phyloP scores from a whole-genome alignment of 2,888 invertebrate species.

The Diarsia rubi region DNA sequence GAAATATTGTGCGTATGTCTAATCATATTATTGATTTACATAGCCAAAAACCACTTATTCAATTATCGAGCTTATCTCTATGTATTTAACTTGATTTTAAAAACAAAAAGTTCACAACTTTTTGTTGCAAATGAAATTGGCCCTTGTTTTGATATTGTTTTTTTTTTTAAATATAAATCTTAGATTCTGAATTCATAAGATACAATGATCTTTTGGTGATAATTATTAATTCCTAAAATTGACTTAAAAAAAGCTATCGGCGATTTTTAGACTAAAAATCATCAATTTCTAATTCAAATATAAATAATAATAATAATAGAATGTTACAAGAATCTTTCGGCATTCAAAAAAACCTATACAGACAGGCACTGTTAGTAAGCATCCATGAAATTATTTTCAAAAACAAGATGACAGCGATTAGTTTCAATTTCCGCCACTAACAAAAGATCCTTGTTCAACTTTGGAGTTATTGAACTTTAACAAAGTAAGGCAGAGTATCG shows the following conservation, averaged over 20 bases:
- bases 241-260: background rate
- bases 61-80: background rate
- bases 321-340: background rate
- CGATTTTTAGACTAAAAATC: background rate
- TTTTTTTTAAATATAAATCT: background rate
- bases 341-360: background rate
- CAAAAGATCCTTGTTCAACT: background rate
- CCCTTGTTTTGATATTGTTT: background rate
- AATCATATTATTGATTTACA: background rate
- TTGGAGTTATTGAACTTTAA: constrained; percentile 49
- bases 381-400: background rate
- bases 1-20: background rate
- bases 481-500: constrained; percentile 91
- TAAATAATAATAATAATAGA: too few relatives aligned
- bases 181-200: background rate
- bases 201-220: background rate
- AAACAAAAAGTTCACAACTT: too few relatives aligned
- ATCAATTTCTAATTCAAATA: background rate
- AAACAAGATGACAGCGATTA: background rate
- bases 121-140: background rate
- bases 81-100: background rate
- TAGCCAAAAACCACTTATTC: background rate
- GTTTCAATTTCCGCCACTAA: background rate
- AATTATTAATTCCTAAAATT: background rate
- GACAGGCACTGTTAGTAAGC: background rate